Evolutionary conservation across 92 coral and sea anemone genomes (phyloP).

Genomic region (Palythoa grandiflora): DNA sequence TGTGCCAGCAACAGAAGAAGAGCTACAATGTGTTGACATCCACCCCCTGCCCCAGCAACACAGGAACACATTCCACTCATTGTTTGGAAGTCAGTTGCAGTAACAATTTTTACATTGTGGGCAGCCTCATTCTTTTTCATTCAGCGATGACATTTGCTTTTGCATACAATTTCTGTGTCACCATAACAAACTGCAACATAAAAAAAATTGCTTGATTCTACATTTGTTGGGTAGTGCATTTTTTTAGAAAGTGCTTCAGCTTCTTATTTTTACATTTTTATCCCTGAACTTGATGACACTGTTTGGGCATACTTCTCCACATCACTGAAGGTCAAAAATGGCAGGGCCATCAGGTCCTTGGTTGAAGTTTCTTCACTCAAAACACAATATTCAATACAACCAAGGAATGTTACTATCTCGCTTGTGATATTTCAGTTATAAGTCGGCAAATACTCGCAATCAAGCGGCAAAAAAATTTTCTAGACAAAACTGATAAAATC

Average conservation of each 20-base stretch:
- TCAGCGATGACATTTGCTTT: conserved; percentile 29
- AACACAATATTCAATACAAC: conserved; percentile 4
- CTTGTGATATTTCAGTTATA: no score
- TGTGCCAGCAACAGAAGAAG: conserved; percentile 39
- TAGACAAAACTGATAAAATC: no score
- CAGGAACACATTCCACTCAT: conserved; percentile 40
- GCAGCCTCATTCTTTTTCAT: conserved; percentile 39
- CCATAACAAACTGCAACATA: conserved; percentile 35
- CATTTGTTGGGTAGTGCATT: not conserved
- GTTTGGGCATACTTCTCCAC: conserved; percentile 13
- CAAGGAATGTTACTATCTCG: no score
- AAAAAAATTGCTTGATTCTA: not conserved
- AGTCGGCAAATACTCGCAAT: no score
- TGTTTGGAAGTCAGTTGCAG: not conserved
- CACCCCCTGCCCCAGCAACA: conserved; percentile 56
- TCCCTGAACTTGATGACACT: conserved; percentile 23
- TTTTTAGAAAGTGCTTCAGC: not conserved
- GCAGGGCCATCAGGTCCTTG: conserved; percentile 17
- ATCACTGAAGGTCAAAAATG: conserved; percentile 34
- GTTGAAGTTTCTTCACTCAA: conserved; percentile 15
- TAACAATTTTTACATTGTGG: conserved; percentile 23
- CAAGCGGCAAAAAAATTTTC: no score
- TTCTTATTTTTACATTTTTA: conserved; percentile 22
- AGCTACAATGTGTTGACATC: conserved; percentile 42
- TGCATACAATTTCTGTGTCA: conserved; percentile 10